Evolutionary conservation across 2,113 vertebrate genomes (phyloP), one percentile per base, ranked within the genome.

Genomic region (Equus przewalskii): DNA sequence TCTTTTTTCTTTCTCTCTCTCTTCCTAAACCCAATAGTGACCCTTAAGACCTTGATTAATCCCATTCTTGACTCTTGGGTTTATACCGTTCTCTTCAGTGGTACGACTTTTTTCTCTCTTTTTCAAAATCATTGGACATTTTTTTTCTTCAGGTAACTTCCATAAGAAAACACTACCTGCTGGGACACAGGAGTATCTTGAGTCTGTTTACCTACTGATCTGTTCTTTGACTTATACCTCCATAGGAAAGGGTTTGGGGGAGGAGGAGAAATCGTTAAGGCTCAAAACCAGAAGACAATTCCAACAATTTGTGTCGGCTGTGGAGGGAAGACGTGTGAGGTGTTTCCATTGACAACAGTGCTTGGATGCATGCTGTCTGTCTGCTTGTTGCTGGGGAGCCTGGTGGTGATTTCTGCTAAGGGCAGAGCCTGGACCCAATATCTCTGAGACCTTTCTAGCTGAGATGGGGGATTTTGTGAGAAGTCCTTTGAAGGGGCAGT

Each of bases 271-370:
- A 65, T 9, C 1, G 14, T 6, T 22, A n/a, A 70, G 9, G 19
- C 51, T 28, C 36, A n/a, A n/a, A 80, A 81, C 26, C 44, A 62
- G n/a, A 80, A 46, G 56, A 36, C 33, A 46, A 44, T 62, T 56
- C 67, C 79, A 49, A 7, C 36, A 15, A 18, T 88, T 14, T 9
- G 3, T 67, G 13, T 26, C 24, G 83, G 73, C 83, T 12, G 18
- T 28, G 19, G 58, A 30, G 36, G 36, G 87, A 51, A 9, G 1
- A 0, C 10, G 56, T 12, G 30, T 11, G n/a, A 26, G 56, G 8
- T 2, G 30, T 21, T 28, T 36, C 22, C 22, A 2, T 14, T 19
- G 4, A 33, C 7, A 1, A 1, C 0, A 6, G 64, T 4, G 8
- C 82, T 12, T 78, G 73, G 49, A n/a, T 2, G 21, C 13, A 1